A percentile compares a stretch with the other conserved stretches of the same genome.
Conservation (phyloP, 2,888 invertebrate species). For the Dryococelus australis region DNA sequence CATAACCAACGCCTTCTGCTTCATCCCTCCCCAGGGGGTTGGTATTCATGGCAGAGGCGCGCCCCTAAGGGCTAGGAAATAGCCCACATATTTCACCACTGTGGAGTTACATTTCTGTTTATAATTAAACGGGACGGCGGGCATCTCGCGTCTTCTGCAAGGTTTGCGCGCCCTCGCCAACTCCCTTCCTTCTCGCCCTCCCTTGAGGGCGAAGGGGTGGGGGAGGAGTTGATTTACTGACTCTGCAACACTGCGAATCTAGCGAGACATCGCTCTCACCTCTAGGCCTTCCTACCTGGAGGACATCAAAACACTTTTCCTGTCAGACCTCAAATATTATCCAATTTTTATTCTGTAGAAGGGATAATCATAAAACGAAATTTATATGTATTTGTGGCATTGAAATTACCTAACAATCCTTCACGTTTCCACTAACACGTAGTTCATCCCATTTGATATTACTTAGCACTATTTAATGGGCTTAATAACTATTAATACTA, state of each 20-base stretch:
- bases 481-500: no score
- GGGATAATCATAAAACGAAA: no score
- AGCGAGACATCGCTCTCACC: background rate
- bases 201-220: background rate
- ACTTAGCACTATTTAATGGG: no score
- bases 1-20: constrained; percentile 16
- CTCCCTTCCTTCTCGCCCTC: background rate
- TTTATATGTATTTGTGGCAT: no score
- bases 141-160: background rate
- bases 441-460: no score
- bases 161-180: background rate
- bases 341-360: no score
- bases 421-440: no score
- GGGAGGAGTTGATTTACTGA: background rate
- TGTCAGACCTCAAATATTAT: no score
- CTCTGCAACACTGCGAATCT: background rate
- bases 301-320: background rate
- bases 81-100: background rate
- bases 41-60: background rate
- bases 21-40: constrained; percentile 6
- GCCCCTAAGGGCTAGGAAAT: constrained; percentile 8
- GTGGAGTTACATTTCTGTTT: constrained; percentile 11
- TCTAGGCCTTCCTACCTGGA: background rate
- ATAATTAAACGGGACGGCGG: background rate
- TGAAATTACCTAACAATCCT: no score